Base-by-base conservation (phyloP, 1,140 invertebrate genomes). In the Rhynchophorus ferrugineus region DNA sequence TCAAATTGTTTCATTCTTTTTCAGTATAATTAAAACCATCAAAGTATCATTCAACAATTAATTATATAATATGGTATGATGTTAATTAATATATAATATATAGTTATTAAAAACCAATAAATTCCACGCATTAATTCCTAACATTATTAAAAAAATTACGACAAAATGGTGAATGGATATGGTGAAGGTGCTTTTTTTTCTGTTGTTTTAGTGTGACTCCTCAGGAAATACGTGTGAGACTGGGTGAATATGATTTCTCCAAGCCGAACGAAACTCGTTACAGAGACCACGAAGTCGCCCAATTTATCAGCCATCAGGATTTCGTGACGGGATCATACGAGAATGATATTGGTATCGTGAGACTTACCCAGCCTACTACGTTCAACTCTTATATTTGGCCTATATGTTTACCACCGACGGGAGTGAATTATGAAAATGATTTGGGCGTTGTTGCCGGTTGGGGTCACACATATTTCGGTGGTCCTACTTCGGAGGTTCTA, bases 301-400 rank as follows among this genome's bases (percentile, higher is more conserved):
- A 79, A 56, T 78, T 86, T 43, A 74, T 73, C 0, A 69, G 77
- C 9, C 87, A 90, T 63, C 68, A 76, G 37, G 71, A 80, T 21
- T 89, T 79, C 65, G 73, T 82, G 54, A 59, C 71, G 0, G 61
- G 74, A 3, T 83, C 75, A 7, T 89, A 86, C 65, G 78, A 82
- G 44, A 79, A 92, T 60, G 89, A 93, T 60, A 84, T 92, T 42
- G 84, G 87, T 0, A 78, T 92, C n/a, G 54, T 92, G 16, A 83
- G 82, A 62, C 71, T 92, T 3, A 73, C 80, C 33, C 70, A 77
- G 9, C 71, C 82, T 0, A 83, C 85, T 0, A 71, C 76, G 2
- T 90, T 88, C 63, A 83, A 84, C 55, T 78, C 76, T 1, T 87
- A 89, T 61, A 86, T 92, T 17, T 86, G 87, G 79, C 89, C 87